Conservation (phyloP, 2,113 vertebrate genomes). For the Pycnonotus jocosus region DNA sequence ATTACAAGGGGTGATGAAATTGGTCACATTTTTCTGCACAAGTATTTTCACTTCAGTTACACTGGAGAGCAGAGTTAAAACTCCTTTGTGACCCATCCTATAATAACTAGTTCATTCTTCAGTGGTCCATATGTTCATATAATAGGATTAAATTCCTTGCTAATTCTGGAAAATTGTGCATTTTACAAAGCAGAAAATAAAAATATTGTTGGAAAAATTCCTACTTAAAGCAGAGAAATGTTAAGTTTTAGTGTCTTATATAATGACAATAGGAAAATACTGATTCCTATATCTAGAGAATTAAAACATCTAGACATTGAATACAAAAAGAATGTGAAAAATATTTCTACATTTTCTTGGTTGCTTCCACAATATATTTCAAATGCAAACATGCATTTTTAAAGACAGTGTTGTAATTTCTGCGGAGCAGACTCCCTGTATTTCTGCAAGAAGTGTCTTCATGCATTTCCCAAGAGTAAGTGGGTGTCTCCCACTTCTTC, state of each 20-base stretch:
- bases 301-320: neutral
- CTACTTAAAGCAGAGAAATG: constrained; percentile 6
- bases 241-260: neutral
- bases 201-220: neutral
- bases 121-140: neutral
- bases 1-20: neutral
- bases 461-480: neutral
- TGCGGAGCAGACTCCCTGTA: neutral
- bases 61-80: neutral
- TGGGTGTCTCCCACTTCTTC: constrained; percentile 3
- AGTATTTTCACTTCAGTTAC: constrained; percentile 4
- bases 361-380: constrained; percentile 2
- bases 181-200: constrained; percentile 2
- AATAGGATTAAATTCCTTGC: neutral
- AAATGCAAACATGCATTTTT: neutral
- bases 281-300: neutral
- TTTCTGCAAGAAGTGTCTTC: constrained; percentile 10
- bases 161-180: neutral
- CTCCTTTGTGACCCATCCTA: neutral
- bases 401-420: neutral
- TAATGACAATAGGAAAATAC: constrained; percentile 3
- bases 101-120: neutral
- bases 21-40: neutral
- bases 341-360: neutral
- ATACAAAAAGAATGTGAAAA: neutral